These are phyloP conservation scores for Troides oblongomaculatus DNA, from an alignment of 2,888 invertebrate species.

Conservation along the genomic window DNA sequence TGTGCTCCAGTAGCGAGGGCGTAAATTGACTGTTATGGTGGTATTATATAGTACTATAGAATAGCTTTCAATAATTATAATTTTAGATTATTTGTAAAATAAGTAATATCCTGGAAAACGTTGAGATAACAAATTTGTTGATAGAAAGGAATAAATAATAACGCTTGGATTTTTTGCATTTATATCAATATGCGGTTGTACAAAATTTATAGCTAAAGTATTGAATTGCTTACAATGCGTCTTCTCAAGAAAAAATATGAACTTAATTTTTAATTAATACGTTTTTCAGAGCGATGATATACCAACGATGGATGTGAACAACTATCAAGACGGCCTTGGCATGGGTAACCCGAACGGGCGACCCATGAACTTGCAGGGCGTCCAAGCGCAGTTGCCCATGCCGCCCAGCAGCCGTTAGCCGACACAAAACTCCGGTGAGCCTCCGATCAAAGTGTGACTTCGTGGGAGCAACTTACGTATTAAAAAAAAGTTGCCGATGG, in stretches of 20 bases:
- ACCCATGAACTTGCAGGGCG: constrained; percentile 75
- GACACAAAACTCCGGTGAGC: constrained; percentile 14
- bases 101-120: too few species aligned
- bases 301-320: constrained; percentile 86
- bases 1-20: too few species aligned
- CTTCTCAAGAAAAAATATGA: neutral
- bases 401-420: constrained; percentile 70
- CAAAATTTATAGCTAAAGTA: too few species aligned
- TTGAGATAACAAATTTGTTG: too few species aligned
- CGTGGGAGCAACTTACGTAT: constrained; percentile 16
- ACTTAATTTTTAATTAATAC: neutral
- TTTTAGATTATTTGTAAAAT: too few species aligned
- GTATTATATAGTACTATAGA: too few species aligned
- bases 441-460: constrained; percentile 12
- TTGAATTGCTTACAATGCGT: neutral
- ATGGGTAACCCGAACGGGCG: constrained; percentile 76
- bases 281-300: constrained; percentile 85
- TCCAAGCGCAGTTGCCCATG: constrained; percentile 72
- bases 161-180: neutral
- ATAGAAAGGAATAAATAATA: too few species aligned
- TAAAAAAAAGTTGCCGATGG: constrained; percentile 7
- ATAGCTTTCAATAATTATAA: too few species aligned
- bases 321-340: constrained; percentile 81
- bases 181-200: neutral
- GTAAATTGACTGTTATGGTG: too few species aligned